Evolutionary conservation across 2,113 vertebrate genomes (phyloP), one percentile per base, ranked within the genome.

Genomic region (Brachyhypopomus gauderio): DNA sequence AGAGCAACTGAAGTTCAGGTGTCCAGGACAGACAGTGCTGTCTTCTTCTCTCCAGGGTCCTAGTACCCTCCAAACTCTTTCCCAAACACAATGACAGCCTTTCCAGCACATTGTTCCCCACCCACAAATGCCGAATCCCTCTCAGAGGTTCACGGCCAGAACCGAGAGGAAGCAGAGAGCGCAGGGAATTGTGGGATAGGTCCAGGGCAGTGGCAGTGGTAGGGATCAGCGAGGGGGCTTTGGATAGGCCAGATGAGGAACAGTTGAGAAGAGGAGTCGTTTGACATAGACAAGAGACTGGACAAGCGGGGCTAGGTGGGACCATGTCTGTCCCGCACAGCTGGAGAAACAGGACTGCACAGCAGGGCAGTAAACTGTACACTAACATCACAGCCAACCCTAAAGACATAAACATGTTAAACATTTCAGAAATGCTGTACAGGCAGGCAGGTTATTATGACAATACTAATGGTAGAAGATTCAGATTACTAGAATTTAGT

Each of bases 1-100:
- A 93, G 30, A 97, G 78, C 75, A 92, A 84, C 87, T 90, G 88
- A 66, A 94, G 89, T 86, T 85, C 17, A 70, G 93, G 92, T 83
- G 90, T 92, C 93, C 94, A 94, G 3, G 89, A 84, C 5, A 72
- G 78, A 81, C 93, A 94, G 27, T 85, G 67, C 25, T 0, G 0
- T 30, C 58, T 30, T 45, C 55, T 60, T 62, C 77, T 60, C 22
- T 55, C 79, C 84, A 60, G 69, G 20, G 80, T 80, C 79, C 79
- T 72, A 45, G 79, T 72, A 59, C 60, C 25, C 17, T 17, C 17
- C 14, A 0, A 12, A 20, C 36, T n/a, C 36, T 62, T 66, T 60
- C 84, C 81, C 1, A 86, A 17, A 81, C 92, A 93, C 36, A 94
- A 83, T 5, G 92, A 92, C 83, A 94, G 75, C 60, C n/a, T 85